Conservation (phyloP, 53 echinoderm and acorn worm genomes). For the Stichopus horrens region DNA sequence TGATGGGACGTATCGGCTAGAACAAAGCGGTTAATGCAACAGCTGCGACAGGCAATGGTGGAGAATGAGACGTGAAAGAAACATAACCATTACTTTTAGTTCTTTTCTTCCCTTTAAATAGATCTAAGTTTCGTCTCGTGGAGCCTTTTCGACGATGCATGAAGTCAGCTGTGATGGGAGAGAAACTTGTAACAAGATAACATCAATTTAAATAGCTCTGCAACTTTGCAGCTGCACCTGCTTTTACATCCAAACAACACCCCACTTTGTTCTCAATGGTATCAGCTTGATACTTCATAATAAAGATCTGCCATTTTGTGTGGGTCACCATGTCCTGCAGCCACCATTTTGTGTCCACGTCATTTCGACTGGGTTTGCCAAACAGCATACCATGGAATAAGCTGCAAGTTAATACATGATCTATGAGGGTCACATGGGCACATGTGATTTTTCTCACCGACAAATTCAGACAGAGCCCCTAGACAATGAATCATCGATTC, state of each 20-base stretch:
- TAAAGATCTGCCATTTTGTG: too few species aligned
- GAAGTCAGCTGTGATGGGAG: constrained; percentile 47
- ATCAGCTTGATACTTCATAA: too few species aligned
- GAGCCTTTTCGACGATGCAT: constrained; percentile 43
- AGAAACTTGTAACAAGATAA: constrained; percentile 13
- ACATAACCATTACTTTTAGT: constrained; percentile 33
- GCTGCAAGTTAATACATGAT: too few species aligned
- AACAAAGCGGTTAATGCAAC: constrained; percentile 14
- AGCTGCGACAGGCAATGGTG: constrained; percentile 3
- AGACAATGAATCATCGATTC: too few species aligned
- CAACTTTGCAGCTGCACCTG: background rate
- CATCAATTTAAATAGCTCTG: background rate
- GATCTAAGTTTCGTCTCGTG: constrained; percentile 34
- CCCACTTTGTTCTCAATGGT: too few species aligned
- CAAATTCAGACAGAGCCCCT: too few species aligned
- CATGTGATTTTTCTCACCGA: too few species aligned
- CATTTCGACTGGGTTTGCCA: too few species aligned
- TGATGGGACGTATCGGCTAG: background rate
- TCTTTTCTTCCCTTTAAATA: constrained; percentile 47
- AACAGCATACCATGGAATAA: too few species aligned
- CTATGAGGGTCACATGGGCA: too few species aligned
- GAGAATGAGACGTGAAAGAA: constrained; percentile 24
- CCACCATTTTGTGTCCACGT: too few species aligned
- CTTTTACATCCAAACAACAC: background rate
- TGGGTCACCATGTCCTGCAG: too few species aligned